Evolutionary conservation across 2,797 vertebrate species (phyloP).

Genomic region (Liasis olivaceus): DNA sequence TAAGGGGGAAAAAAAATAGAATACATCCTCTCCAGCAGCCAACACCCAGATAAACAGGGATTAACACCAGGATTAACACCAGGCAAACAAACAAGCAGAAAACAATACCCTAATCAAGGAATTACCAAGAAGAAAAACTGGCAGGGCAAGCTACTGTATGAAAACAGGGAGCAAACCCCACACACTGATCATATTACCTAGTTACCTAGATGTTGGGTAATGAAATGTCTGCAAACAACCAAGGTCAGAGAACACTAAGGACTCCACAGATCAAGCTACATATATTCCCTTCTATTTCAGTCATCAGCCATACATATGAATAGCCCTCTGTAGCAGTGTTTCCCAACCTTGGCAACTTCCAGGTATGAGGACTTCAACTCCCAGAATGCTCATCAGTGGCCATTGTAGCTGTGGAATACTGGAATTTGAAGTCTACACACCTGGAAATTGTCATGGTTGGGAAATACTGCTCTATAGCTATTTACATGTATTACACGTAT

Average conservation of each 20-base stretch:
- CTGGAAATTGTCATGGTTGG: background rate
- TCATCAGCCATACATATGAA: background rate
- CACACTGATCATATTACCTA: background rate
- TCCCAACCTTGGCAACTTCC: background rate
- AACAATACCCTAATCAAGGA: background rate
- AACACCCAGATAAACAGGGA: background rate
- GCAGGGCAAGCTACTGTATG: background rate
- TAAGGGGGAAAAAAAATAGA: background rate
- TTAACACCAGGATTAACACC: background rate
- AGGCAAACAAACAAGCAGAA: background rate
- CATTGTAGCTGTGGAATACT: background rate
- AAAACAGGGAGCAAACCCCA: background rate
- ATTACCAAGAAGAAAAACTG: background rate
- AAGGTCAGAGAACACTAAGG: background rate
- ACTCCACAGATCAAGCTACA: background rate
- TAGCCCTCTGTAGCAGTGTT: background rate
- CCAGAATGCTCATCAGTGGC: background rate
- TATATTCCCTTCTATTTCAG: background rate
- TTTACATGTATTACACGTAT: background rate
- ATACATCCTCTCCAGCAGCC: background rate
- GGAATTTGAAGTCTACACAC: background rate
- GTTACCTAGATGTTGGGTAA: background rate
- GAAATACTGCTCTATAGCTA: background rate
- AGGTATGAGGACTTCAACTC: background rate
- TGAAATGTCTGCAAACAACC: background rate